A percentile compares a stretch with the other conserved stretches of the same genome.
phyloP scores from a whole-genome alignment of 2,888 invertebrate genomes.

The Chalcis sispes region DNA sequence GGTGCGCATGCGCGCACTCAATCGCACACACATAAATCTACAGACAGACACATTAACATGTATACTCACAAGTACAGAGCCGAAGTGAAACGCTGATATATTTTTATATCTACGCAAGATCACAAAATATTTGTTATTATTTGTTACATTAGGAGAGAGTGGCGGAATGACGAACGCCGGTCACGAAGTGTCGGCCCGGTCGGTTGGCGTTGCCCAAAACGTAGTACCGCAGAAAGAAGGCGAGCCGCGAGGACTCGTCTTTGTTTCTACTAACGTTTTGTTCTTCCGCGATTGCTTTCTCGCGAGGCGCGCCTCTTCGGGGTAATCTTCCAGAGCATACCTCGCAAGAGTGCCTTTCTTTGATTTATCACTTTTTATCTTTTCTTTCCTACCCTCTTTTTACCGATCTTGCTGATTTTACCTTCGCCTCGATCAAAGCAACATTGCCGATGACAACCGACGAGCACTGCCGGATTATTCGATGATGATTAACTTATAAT shows the following conservation, averaged over 20 bases:
- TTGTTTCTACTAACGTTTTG: not conserved
- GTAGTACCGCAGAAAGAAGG: no score
- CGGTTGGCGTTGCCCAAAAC: no score
- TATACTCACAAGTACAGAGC: conserved; percentile 52
- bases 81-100: conserved; percentile 56
- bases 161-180: conserved; percentile 36
- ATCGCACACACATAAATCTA: no score
- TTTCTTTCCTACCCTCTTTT: no score
- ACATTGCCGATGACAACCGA: conserved; percentile 33
- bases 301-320: not conserved
- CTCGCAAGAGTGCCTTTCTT: conserved; percentile 6
- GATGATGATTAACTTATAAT: conserved; percentile 12
- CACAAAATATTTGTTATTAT: conserved; percentile 57
- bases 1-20: no score
- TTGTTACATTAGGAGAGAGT: conserved; percentile 56
- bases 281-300: not conserved
- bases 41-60: conserved; percentile 41
- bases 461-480: conserved; percentile 41
- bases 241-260: not conserved
- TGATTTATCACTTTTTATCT: not conserved
- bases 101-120: conserved; percentile 57
- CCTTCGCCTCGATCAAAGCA: conserved; percentile 19
- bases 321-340: conserved; percentile 39
- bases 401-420: no score
- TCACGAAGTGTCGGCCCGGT: no score